These are phyloP conservation scores for Astropecten irregularis DNA, from an alignment of 53 echinoderm and acorn worm genomes.

Conservation along the genomic window DNA sequence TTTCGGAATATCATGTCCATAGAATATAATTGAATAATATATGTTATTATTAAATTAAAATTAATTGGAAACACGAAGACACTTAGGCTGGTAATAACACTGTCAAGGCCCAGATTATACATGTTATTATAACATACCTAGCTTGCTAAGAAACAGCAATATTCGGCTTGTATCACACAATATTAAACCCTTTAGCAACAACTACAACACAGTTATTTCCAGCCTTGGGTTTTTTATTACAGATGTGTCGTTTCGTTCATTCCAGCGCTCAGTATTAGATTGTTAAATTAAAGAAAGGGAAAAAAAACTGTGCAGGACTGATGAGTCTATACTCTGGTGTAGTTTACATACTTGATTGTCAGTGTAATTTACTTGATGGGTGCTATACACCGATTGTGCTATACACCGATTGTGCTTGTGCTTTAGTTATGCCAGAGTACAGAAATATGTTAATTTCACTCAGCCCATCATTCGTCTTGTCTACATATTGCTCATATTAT, in stretches of 20 bases:
- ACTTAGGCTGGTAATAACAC: background rate
- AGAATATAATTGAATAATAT: background rate
- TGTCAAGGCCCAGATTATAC: background rate
- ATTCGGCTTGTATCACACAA: background rate
- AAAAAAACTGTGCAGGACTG: background rate
- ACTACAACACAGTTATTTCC: background rate
- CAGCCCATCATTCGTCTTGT: too few relatives aligned
- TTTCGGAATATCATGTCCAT: background rate
- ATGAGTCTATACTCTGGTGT: background rate
- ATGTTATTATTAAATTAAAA: background rate
- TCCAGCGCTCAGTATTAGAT: background rate
- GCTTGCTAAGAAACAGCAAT: background rate
- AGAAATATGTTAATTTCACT: too few relatives aligned
- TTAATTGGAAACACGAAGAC: background rate
- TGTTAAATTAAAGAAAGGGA: background rate
- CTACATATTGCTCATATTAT: too few relatives aligned
- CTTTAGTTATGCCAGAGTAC: too few relatives aligned
- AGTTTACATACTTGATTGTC: background rate
- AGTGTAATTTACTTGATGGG: background rate
- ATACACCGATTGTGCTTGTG: too few relatives aligned
- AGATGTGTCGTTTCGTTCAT: background rate
- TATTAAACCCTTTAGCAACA: background rate
- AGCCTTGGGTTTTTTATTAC: background rate
- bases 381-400: background rate
- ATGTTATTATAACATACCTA: background rate